Evolutionary conservation across 2,888 invertebrate species (phyloP).

Genomic region (Eudemis profundana): DNA sequence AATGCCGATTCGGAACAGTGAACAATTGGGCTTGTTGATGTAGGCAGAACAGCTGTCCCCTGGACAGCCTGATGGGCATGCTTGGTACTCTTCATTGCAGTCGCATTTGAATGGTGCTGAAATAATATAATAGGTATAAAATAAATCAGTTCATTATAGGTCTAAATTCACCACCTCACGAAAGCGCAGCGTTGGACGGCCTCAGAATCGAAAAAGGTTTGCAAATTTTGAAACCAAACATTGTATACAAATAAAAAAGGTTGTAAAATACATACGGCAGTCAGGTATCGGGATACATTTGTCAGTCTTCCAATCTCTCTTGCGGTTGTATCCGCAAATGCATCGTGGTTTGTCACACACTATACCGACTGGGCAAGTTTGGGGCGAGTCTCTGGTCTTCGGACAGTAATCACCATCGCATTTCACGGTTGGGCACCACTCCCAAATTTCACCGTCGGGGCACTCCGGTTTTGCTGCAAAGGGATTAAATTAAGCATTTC

Average conservation of each 20-base stretch:
- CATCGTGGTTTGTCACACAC: slow-evolving; percentile 39
- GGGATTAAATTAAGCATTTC: no score
- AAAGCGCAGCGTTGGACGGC: no score
- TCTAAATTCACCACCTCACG: no score
- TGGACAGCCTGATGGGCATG: not conserved
- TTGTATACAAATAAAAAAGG: no score
- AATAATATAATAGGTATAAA: not conserved
- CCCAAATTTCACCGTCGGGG: slow-evolving; percentile 45
- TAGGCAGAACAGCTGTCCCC: not conserved
- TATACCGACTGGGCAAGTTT: slow-evolving; percentile 45
- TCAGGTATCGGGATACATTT: slow-evolving; percentile 1
- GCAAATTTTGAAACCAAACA: no score
- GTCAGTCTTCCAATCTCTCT: slow-evolving; percentile 5
- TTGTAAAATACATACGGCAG: slow-evolving; percentile 4
- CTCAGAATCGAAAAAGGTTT: no score
- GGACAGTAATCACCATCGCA: slow-evolving; percentile 49
- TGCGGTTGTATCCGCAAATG: slow-evolving; percentile 12
- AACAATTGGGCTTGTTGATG: slow-evolving; percentile 1
- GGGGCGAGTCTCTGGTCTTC: slow-evolving; percentile 40
- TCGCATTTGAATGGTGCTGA: slow-evolving; percentile 19
- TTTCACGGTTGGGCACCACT: slow-evolving; percentile 29
- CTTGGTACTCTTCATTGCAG: not conserved
- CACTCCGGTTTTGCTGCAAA: slow-evolving; percentile 42
- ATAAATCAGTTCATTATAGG: not conserved
- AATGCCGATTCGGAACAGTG: not conserved